Evolutionary conservation across 2,113 vertebrate species (phyloP), one percentile per base, ranked within the genome.

Genomic region (Pituophis catenifer): DNA sequence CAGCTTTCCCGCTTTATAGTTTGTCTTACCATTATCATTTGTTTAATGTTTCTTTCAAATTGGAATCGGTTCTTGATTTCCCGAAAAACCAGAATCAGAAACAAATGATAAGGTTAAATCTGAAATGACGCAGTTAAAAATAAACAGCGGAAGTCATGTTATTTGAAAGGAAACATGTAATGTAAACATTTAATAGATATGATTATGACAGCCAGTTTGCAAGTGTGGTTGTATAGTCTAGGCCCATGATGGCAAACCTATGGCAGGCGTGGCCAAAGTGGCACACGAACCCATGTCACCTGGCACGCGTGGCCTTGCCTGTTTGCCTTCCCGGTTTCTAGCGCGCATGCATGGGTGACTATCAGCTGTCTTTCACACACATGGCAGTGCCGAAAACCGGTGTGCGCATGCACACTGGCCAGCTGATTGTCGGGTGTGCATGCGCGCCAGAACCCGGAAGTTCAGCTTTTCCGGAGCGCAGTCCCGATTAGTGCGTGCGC

Each of bases 131-230:
- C 52, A 33, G 58, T 54, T 53, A 57, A 88, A 62, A 29, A 0
- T 24, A 2, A 65, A 7, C 5, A 65, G 48, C 44, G 10, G 65
- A 92, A 89, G 21, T 2, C 5, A 59, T 17, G 3, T 0, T 0
- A 91, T 93, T 1, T 7, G 26, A 70, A 54, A 88, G 19, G 58
- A 0, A 0, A 81, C n/a, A 75, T 38, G n/a, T 59, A 91, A n/a
- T 50, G 65, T 70, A 70, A 70, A 70, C 29, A 15, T 70, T 12
- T 33, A 33, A 88, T 92, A 0, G 48, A 21, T 0, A 0, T 24
- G 91, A 6, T 85, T 93, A 89, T 65, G 90, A 53, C 33, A 44
- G 7, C 33, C 75, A 48, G 19, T 5, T 62, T 93, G 0, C 26
- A 9, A 6, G 8, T 3, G 90, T 90, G 86, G 5, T 81, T 81